These are phyloP conservation scores for Ochropacha duplaris DNA, from an alignment of 2,888 invertebrate species.

Conservation along the genomic window DNA sequence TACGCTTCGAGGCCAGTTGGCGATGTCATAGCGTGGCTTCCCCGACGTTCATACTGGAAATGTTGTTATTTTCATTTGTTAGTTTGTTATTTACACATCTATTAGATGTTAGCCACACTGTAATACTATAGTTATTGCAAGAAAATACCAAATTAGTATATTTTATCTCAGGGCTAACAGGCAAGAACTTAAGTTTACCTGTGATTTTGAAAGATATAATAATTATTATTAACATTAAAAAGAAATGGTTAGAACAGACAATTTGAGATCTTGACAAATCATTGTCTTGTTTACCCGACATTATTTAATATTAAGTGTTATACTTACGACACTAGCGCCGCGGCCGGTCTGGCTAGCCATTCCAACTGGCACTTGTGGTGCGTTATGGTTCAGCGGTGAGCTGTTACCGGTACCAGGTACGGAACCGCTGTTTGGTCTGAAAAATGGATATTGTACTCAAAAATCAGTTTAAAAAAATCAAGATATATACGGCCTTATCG, in stretches of 20 bases:
- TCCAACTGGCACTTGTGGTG: slow-evolving; percentile 86
- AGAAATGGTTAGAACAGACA: not conserved
- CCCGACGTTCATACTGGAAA: slow-evolving; percentile 71
- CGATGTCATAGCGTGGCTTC: slow-evolving; percentile 46
- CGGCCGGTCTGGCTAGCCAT: slow-evolving; percentile 92
- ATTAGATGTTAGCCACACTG: not conserved
- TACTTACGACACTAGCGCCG: slow-evolving; percentile 93
- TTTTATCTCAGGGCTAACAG: not conserved
- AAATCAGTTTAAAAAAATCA: too few relatives aligned
- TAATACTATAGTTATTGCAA: too few relatives aligned
- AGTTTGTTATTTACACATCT: slow-evolving; percentile 25
- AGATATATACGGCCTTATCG: too few relatives aligned
- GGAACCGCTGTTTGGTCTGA: slow-evolving; percentile 60
- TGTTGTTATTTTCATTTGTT: slow-evolving; percentile 41
- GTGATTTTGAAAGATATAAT: not conserved
- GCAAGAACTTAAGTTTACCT: not conserved
- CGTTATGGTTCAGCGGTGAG: slow-evolving; percentile 83
- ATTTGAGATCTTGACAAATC: not conserved
- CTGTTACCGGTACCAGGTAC: slow-evolving; percentile 75
- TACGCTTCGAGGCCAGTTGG: slow-evolving; percentile 70
- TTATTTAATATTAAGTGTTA: not conserved
- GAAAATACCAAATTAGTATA: not conserved
- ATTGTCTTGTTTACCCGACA: not conserved
- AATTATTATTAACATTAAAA: not conserved
- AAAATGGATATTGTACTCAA: slow-evolving; percentile 18